Conservation (phyloP, 2,888 invertebrate genomes). For the Pyrrhia umbra region DNA sequence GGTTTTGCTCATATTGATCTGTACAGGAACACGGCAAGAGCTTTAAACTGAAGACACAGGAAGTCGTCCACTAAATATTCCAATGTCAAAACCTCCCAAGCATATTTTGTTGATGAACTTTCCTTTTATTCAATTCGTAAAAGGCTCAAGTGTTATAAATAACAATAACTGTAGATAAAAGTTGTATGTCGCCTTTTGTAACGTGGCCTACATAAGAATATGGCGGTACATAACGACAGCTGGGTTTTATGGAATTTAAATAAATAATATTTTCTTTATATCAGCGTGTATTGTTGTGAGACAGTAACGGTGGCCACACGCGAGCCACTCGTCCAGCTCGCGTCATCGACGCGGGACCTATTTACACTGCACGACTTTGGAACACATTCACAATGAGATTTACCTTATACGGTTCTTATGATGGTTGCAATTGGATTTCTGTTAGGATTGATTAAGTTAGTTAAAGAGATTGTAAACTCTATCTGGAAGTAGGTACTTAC, state of each 20-base stretch:
- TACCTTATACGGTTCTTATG: constrained; percentile 18
- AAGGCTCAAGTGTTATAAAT: constrained; percentile 69
- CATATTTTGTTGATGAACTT: constrained; percentile 61
- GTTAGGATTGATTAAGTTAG: constrained; percentile 3
- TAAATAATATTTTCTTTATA: constrained; percentile 90
- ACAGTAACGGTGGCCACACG: constrained; percentile 88
- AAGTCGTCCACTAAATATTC: constrained; percentile 48
- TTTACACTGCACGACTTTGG: constrained; percentile 76
- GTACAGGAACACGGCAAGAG: constrained; percentile 36
- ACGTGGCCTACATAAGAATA: constrained; percentile 77
- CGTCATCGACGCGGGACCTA: constrained; percentile 64
- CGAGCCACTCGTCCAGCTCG: constrained; percentile 77
- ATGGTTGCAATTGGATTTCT: constrained; percentile 27
- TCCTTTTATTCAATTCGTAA: constrained; percentile 64
- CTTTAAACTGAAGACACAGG: constrained; percentile 44
- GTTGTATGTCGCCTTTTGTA: constrained; percentile 70
- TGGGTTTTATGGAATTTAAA: constrained; percentile 86
- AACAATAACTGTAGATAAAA: constrained; percentile 74
- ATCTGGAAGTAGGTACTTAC: not conserved
- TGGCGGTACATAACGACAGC: constrained; percentile 81
- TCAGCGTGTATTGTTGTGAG: constrained; percentile 87
- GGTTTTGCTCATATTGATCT: constrained; percentile 54
- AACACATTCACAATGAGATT: constrained; percentile 34
- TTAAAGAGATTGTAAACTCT: not conserved
- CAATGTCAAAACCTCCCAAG: constrained; percentile 31